A percentile compares a stretch with the other conserved stretches of the same genome.
phyloP scores from a whole-genome alignment of 1,140 invertebrate species.

The Cotesia glomerata region DNA sequence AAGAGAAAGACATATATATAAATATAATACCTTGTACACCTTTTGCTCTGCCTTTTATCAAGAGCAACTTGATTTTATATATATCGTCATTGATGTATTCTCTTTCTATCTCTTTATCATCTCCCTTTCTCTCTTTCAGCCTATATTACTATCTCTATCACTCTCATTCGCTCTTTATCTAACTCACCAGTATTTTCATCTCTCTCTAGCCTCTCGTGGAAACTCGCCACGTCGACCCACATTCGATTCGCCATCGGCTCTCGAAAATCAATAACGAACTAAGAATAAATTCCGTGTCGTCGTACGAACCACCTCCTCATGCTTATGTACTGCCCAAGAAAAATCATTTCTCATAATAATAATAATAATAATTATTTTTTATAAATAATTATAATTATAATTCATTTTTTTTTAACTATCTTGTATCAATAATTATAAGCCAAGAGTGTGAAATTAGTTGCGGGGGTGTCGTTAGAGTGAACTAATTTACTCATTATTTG shows the following conservation, averaged over 20 bases:
- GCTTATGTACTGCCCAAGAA: constrained; percentile 9
- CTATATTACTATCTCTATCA: not conserved
- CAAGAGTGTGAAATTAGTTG: no score
- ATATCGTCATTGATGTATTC: not conserved
- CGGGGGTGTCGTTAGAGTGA: no score
- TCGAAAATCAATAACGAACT: constrained; percentile 33
- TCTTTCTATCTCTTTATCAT: not conserved
- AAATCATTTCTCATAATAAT: not conserved
- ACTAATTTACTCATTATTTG: no score
- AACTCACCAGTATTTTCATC: not conserved
- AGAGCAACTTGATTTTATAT: constrained; percentile 27
- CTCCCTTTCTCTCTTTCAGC: not conserved
- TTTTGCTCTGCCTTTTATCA: constrained; percentile 25
- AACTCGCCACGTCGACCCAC: constrained; percentile 30
- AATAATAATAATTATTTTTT: not conserved
- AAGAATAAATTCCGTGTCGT: constrained; percentile 34
- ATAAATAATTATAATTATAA: not conserved
- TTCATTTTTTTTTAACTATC: not conserved
- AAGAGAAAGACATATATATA: not conserved
- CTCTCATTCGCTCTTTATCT: not conserved
- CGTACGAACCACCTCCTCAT: constrained; percentile 24
- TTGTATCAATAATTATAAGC: no score
- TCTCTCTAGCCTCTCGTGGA: constrained; percentile 17
- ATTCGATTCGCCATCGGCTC: constrained; percentile 33
- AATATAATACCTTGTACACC: not conserved